Conservation (phyloP, 2,797 vertebrate species). For the Hemitrygon akajei region DNA sequence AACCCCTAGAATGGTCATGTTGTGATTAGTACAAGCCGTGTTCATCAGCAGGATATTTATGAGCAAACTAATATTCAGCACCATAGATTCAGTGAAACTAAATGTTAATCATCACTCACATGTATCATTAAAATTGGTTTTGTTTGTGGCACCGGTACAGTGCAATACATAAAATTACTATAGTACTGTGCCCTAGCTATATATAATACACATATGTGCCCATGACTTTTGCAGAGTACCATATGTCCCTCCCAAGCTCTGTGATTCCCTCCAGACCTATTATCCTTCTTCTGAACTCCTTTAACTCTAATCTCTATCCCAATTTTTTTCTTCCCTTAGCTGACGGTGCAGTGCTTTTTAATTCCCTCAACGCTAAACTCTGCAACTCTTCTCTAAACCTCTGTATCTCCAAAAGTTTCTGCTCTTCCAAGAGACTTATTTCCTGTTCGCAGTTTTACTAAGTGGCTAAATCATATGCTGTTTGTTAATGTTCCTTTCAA, state of each 20-base stretch:
- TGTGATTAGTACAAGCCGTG: neutral
- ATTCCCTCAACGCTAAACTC: neutral
- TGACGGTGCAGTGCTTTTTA: neutral
- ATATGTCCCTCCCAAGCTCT: neutral
- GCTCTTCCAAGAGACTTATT: neutral
- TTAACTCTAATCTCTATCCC: too few relatives aligned
- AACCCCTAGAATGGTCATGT: neutral
- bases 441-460: neutral
- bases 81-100: too few relatives aligned
- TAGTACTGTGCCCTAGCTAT: too few relatives aligned
- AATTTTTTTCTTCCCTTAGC: too few relatives aligned
- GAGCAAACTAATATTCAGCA: too few relatives aligned
- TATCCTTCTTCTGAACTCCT: neutral
- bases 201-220: too few relatives aligned
- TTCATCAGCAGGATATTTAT: neutral
- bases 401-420: neutral
- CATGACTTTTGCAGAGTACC: too few relatives aligned
- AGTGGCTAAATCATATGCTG: neutral
- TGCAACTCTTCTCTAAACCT: neutral
- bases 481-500: neutral
- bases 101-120: too few relatives aligned
- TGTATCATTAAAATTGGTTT: too few relatives aligned
- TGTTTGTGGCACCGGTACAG: too few relatives aligned
- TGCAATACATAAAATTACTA: too few relatives aligned
- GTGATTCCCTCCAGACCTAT: neutral